Conservation (phyloP, 2,888 invertebrate genomes). For the Hypercompe scribonia region DNA sequence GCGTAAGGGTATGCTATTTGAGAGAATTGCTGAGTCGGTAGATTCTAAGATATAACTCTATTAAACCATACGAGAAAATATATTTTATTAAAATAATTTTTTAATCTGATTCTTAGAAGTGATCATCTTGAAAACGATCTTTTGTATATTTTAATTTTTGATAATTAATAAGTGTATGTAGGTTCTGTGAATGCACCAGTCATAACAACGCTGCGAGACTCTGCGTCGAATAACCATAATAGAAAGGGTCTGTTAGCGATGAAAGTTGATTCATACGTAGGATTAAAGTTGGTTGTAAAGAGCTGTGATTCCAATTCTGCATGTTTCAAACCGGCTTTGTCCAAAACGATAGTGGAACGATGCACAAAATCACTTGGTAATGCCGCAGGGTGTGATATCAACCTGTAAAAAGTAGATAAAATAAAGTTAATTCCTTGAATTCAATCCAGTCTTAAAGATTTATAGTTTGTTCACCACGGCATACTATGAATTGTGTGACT, state of each 20-base stretch:
- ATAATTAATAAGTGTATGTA: neutral
- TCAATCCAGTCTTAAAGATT: neutral
- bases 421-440: neutral
- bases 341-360: slow-evolving; percentile 3
- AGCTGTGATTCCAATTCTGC: neutral
- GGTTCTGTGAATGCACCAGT: slow-evolving; percentile 24
- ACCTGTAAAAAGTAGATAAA: slow-evolving; percentile 1
- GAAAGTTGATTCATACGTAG: slow-evolving; percentile 26
- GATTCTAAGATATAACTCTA: too few relatives aligned
- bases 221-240: slow-evolving; percentile 47
- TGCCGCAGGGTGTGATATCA: slow-evolving; percentile 13
- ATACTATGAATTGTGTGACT: too few relatives aligned
- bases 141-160: neutral
- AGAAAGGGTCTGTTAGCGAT: slow-evolving; percentile 52
- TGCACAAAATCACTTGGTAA: slow-evolving; percentile 15
- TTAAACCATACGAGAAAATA: too few relatives aligned
- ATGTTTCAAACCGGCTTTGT: slow-evolving; percentile 3
- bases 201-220: slow-evolving; percentile 44
- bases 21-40: too few relatives aligned
- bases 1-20: too few relatives aligned
- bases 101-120: neutral
- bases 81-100: too few relatives aligned
- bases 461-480: too few relatives aligned
- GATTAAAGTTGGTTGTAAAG: slow-evolving; percentile 31
- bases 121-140: too few relatives aligned